Evolutionary conservation across 2,113 vertebrate genomes (phyloP).

Genomic region (Dipodomys merriami): DNA sequence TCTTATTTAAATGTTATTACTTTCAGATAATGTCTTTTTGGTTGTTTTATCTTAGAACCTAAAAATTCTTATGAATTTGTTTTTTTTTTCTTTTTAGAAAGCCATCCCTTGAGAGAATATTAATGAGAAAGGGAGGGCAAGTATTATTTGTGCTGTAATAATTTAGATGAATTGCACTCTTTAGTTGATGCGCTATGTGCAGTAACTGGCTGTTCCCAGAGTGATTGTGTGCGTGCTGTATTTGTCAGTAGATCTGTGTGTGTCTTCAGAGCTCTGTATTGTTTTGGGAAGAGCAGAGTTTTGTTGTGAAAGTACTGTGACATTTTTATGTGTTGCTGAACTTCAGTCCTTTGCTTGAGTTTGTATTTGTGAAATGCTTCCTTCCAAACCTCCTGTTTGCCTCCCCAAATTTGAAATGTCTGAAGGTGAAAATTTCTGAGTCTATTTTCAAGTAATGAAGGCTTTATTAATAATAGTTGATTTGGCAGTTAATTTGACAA

Average conservation of each 20-base stretch:
- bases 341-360: slow-evolving; percentile 63
- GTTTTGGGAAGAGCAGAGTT: slow-evolving; percentile 66
- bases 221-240: slow-evolving; percentile 60
- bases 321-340: slow-evolving; percentile 51
- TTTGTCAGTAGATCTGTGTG: slow-evolving; percentile 64
- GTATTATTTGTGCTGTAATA: slow-evolving; percentile 79
- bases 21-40: slow-evolving; percentile 60
- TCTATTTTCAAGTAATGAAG: slow-evolving; percentile 42
- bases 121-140: slow-evolving; percentile 81
- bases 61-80: slow-evolving; percentile 67
- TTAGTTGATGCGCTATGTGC: slow-evolving; percentile 67
- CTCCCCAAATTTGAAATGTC: slow-evolving; percentile 19
- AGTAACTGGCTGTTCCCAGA: slow-evolving; percentile 72
- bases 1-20: neutral
- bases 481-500: slow-evolving; percentile 25
- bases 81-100: slow-evolving; percentile 81
- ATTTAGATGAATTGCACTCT: slow-evolving; percentile 73
- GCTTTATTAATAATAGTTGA: neutral
- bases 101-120: slow-evolving; percentile 73
- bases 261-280: slow-evolving; percentile 58
- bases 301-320: slow-evolving; percentile 72
- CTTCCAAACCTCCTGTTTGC: slow-evolving; percentile 39
- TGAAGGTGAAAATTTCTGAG: slow-evolving; percentile 27
- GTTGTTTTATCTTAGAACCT: slow-evolving; percentile 58
- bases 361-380: slow-evolving; percentile 63